These are phyloP conservation scores for Ovis canadensis DNA, from an alignment of 2,113 vertebrate genomes.

Conservation along the genomic window DNA sequence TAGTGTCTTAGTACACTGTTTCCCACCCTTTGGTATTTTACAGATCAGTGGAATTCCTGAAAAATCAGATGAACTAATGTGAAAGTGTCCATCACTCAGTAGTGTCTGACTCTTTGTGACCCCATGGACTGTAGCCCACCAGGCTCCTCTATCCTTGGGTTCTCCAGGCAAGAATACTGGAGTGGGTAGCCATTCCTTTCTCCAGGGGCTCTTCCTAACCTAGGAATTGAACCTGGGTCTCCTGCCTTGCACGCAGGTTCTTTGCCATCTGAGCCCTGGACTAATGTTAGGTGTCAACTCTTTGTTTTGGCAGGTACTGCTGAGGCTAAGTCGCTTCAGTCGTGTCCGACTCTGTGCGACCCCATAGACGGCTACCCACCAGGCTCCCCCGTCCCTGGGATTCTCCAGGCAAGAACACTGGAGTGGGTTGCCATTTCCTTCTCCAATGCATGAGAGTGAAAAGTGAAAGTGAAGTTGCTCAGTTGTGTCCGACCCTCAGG, in stretches of 20 bases:
- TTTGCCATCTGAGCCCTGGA: background rate
- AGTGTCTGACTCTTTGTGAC: background rate
- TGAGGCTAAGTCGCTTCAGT: too few relatives aligned
- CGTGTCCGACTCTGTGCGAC: rapidly evolving
- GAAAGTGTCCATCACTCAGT: background rate
- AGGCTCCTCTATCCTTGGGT: background rate
- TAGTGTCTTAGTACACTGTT: too few relatives aligned
- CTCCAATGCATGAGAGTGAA: too few relatives aligned
- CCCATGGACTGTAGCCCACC: background rate
- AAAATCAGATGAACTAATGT: background rate
- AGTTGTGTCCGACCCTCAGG: too few relatives aligned
- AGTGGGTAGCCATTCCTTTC: background rate
- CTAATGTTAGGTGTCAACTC: background rate
- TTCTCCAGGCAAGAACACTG: too few relatives aligned
- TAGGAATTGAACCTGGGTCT: background rate
- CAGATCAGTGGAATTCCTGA: background rate
- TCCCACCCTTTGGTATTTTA: background rate
- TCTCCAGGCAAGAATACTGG: background rate
- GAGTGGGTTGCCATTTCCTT: too few relatives aligned
- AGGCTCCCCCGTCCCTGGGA: too few relatives aligned
- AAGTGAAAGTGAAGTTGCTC: too few relatives aligned
- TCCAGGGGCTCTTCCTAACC: background rate
- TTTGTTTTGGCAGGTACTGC: background rate
- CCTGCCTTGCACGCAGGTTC: background rate
- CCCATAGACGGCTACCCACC: too few relatives aligned